Evolutionary conservation across 2,888 invertebrate species (phyloP).

Genomic region (Globia sparganii): DNA sequence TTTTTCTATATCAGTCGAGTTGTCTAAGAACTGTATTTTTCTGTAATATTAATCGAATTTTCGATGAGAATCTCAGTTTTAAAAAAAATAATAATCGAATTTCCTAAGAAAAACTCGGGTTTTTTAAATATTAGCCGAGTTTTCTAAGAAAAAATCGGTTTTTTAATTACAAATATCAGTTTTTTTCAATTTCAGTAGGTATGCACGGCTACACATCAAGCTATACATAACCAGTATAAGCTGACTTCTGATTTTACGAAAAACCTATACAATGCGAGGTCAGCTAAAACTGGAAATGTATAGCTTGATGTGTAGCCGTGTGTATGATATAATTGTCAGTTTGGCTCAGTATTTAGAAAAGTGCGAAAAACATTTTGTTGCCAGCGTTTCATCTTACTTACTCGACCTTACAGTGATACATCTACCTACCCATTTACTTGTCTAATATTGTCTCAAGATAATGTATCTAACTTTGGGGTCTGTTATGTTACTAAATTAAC

Average conservation of each 20-base stretch:
- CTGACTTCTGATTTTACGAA: no score
- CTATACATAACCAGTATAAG: no score
- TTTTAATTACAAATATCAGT: neutral
- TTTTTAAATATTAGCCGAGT: neutral
- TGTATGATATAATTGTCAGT: neutral
- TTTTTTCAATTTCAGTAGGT: neutral
- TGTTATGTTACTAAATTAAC: slow-evolving; percentile 48
- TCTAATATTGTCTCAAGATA: slow-evolving; percentile 27
- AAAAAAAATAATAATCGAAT: no score
- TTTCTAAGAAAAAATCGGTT: neutral
- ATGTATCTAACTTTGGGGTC: slow-evolving; percentile 27
- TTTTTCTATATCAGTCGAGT: neutral
- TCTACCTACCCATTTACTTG: neutral
- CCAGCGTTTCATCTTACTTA: slow-evolving; percentile 9
- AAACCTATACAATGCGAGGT: no score
- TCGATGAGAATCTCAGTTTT: no score
- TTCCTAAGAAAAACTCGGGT: neutral
- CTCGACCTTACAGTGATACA: neutral
- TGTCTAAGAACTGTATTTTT: neutral
- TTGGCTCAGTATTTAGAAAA: slow-evolving; percentile 17
- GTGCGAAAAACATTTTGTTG: slow-evolving; percentile 18
- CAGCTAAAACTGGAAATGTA: no score
- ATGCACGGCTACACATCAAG: no score
- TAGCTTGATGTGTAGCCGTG: no score
- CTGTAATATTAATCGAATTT: neutral